Evolutionary conservation across 1,140 invertebrate species (phyloP).

Genomic region (Heterodera carotae): DNA sequence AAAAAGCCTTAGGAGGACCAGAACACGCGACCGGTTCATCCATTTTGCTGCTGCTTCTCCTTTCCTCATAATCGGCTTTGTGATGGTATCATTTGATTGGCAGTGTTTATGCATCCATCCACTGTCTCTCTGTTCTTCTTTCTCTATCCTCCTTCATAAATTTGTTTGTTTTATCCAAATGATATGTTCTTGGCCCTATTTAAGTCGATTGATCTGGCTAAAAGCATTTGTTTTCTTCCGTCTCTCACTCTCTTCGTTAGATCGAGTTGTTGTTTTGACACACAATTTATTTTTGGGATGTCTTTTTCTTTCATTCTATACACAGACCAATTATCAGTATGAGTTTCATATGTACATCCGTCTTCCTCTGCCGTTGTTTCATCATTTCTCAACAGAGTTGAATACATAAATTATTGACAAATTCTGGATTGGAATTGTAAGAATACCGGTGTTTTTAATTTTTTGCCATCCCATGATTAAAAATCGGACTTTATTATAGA

Average conservation of each 20-base stretch:
- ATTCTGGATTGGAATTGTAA: background rate
- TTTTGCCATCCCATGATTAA: no score
- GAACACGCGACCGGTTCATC: background rate
- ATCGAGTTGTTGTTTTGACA: background rate
- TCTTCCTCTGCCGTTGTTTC: background rate
- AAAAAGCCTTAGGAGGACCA: background rate
- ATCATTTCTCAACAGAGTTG: background rate
- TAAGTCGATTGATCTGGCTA: background rate
- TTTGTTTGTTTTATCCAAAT: background rate
- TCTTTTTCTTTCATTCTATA: background rate
- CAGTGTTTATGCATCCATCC: no score
- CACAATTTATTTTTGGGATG: background rate
- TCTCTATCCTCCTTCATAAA: background rate
- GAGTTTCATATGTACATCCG: background rate
- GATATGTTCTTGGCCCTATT: background rate
- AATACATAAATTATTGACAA: background rate
- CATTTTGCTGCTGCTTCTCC: no score
- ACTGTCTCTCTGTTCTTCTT: no score
- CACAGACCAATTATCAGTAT: background rate
- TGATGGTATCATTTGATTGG: no score
- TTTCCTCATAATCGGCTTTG: no score
- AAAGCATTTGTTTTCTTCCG: background rate
- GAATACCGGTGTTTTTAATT: no score
- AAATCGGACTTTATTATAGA: no score
- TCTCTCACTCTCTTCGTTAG: background rate